Base-by-base conservation (phyloP, 2,797 vertebrate genomes). In the Geotria australis region DNA sequence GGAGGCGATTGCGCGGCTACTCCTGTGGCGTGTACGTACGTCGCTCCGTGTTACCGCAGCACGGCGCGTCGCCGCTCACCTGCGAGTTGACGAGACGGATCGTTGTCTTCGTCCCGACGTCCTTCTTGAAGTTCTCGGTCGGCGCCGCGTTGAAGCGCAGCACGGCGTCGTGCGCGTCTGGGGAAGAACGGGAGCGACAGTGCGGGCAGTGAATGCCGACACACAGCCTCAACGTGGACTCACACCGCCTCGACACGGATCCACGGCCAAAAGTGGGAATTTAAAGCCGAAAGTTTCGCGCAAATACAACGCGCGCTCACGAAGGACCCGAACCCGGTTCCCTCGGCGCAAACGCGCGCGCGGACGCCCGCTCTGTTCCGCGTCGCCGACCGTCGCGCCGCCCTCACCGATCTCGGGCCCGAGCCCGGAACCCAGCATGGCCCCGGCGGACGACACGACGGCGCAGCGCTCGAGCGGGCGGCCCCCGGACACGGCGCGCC, bases 391-490 rank as follows among this genome's bases (percentile, higher is more conserved):
- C n/a, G n/a, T n/a, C n/a, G n/a, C 24, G 38, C 4, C 38, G 38
- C 24, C 82, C 91, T 76, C 71, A 96, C 91, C 91, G 55, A 98
- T 96, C 74, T 98, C 88, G n/a, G 76, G 72, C 13, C 91, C 91
- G 61, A 94, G 70, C 14, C 79, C 77, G 3, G 91, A 98, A 66
- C 78, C 83, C 61, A 98, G 73, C 68, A 96, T 91, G 64, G 91
- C 80, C 4, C 91, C 91, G 1, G 89, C 84, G 3, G 89, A 94
- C 57, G 83, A 85, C 66, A 98, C 91, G 15, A 96, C 91, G 0
- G 91, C 91, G 55, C 91, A 98, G 62, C 69, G 71, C 64, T 70
- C 76, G 0, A 73, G 73, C 2, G 75, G 76, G 1, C 75, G 59
- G 12, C 73, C 72, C 5, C 68, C 63, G 47, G 65, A 70, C 61